Percentiles rank a stretch among this genome's conserved stretches.
These are phyloP conservation scores for Pomacea canaliculata DNA, from an alignment of 2,888 invertebrate genomes.

Conservation along the genomic window DNA sequence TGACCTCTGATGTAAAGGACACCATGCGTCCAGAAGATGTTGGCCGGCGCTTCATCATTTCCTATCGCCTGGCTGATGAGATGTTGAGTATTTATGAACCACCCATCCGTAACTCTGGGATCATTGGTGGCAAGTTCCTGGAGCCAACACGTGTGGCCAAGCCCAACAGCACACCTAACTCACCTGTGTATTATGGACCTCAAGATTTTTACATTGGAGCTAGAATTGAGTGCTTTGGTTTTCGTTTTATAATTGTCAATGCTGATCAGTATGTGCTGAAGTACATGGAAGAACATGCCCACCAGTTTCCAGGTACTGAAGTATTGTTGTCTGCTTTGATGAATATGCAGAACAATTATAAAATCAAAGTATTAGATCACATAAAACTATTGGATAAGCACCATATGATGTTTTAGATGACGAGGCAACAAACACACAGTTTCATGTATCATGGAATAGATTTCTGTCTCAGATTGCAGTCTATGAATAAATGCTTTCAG, in stretches of 20 bases:
- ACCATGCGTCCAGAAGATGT: constrained; percentile 84
- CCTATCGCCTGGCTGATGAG: constrained; percentile 83
- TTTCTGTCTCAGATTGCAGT: no score
- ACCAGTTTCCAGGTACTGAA: constrained; percentile 67
- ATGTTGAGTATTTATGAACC: constrained; percentile 82
- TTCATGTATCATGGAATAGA: no score
- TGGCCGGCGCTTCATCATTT: constrained; percentile 81
- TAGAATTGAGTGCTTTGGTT: constrained; percentile 79
- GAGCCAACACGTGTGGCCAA: constrained; percentile 78
- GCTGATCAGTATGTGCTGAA: constrained; percentile 89
- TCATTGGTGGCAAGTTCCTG: constrained; percentile 82
- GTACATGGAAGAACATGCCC: constrained; percentile 72
- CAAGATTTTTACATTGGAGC: constrained; percentile 85
- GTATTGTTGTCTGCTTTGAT: no score
- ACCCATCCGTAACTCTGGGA: constrained; percentile 74
- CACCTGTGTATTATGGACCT: constrained; percentile 83
- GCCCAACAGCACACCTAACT: constrained; percentile 76
- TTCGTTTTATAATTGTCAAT: constrained; percentile 82
- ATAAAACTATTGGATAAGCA: no score
- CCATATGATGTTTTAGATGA: no score
- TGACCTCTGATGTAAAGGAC: constrained; percentile 70
- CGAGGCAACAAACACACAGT: no score
- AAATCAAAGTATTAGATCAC: neutral
- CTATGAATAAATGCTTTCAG: no score
- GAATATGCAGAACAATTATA: neutral